These are phyloP conservation scores for Sylvietta virens DNA, from an alignment of 2,113 vertebrate genomes.

Conservation along the genomic window DNA sequence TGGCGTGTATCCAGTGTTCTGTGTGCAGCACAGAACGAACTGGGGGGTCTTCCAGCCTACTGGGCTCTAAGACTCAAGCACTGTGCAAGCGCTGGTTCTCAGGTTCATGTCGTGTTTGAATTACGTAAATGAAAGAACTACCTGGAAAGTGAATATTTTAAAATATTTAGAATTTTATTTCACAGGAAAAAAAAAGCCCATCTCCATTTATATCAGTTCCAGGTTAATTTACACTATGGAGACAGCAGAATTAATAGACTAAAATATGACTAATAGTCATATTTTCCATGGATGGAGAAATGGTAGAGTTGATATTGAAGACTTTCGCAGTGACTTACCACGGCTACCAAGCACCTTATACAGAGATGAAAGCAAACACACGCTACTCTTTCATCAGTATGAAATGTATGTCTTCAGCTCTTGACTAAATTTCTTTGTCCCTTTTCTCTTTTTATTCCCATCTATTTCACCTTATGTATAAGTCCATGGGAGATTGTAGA, in stretches of 20 bases:
- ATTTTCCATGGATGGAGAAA: not conserved
- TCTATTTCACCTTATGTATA: not conserved
- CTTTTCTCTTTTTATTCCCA: not conserved
- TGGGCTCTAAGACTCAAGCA: not conserved
- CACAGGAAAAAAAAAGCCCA: not conserved
- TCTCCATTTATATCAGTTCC: not conserved
- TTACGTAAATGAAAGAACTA: not conserved
- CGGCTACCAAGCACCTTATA: not conserved
- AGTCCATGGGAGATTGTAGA: not conserved
- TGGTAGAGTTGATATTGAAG: not conserved
- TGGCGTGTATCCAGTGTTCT: not conserved
- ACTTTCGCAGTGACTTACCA: not conserved
- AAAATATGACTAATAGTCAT: not conserved
- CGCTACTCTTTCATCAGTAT: not conserved
- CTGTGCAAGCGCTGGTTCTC: accelerated
- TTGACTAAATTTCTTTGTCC: not conserved
- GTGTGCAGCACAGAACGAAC: not conserved
- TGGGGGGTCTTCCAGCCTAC: not conserved
- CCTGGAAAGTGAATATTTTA: not conserved
- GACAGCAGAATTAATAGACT: not conserved
- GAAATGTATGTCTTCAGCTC: not conserved
- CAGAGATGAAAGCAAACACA: not conserved
- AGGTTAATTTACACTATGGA: not conserved
- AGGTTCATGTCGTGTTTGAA: not conserved
- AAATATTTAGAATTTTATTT: not conserved